Evolutionary conservation across 53 echinoderm and acorn worm species (phyloP).

Genomic region (Astropecten irregularis): DNA sequence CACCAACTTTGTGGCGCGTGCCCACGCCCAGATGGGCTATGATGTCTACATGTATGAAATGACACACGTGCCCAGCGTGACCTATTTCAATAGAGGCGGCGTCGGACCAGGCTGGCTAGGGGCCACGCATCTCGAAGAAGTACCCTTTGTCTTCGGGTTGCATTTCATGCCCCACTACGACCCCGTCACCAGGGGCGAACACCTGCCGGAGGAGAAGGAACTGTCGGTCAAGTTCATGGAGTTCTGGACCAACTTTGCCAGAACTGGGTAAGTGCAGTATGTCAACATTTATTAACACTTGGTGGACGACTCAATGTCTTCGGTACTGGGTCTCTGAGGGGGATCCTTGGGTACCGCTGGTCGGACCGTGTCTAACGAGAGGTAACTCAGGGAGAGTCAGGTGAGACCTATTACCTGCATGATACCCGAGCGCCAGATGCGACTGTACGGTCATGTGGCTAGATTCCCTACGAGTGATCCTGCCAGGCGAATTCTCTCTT

Average conservation of each 20-base stretch:
- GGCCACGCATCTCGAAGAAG: slow-evolving; percentile 70
- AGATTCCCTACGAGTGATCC: no score
- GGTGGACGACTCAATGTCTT: background rate
- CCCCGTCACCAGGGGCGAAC: background rate
- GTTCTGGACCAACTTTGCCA: slow-evolving; percentile 78
- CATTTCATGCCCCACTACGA: slow-evolving; percentile 31
- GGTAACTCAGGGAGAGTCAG: no score
- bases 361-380: no score
- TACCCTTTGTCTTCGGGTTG: slow-evolving; percentile 72
- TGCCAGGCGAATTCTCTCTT: no score
- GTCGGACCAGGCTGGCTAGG: slow-evolving; percentile 67
- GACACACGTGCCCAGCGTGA: slow-evolving; percentile 42
- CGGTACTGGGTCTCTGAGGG: no score
- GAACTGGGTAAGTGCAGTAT: slow-evolving; percentile 64
- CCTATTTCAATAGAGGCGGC: background rate
- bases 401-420: no score
- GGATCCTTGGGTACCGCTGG: no score
- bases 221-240: slow-evolving; percentile 71
- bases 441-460: no score
- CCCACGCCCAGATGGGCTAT: slow-evolving; percentile 48
- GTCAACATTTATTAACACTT: no score
- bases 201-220: slow-evolving; percentile 53
- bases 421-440: background rate
- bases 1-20: slow-evolving; percentile 47
- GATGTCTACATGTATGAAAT: slow-evolving; percentile 62